Percentiles rank a stretch among this genome's conserved stretches.
Conservation (phyloP, 2,113 vertebrate species). For the Panthera tigris region DNA sequence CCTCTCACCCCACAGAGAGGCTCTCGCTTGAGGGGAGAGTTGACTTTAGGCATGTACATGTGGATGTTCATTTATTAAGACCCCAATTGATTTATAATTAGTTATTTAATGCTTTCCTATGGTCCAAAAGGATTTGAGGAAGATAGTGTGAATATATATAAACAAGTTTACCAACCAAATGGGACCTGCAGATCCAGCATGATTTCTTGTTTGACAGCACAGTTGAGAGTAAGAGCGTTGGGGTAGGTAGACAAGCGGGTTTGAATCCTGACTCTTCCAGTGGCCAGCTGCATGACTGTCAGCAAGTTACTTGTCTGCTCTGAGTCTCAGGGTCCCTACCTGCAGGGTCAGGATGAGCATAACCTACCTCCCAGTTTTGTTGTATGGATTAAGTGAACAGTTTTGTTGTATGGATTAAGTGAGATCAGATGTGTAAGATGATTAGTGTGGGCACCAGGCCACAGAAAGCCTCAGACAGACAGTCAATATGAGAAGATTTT, state of each 20-base stretch:
- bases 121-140: constrained; percentile 27
- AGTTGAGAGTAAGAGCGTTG: neutral
- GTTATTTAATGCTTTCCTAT: constrained; percentile 41
- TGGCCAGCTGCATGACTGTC: neutral
- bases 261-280: neutral
- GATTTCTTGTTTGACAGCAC: neutral
- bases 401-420: neutral
- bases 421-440: neutral
- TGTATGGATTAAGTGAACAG: neutral
- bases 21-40: neutral
- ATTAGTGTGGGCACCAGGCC: neutral
- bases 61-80: neutral
- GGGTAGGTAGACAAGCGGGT: neutral
- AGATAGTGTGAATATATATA: neutral
- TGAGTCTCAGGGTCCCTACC: neutral
- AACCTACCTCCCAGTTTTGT: neutral
- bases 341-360: neutral
- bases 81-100: constrained; percentile 40
- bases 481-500: neutral
- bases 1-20: neutral
- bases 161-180: neutral
- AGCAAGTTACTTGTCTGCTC: neutral
- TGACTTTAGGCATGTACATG: constrained; percentile 12
- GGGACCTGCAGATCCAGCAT: neutral
- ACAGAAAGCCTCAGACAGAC: neutral